Conservation (phyloP, 2,797 vertebrate genomes). For the Selene dorsalis region DNA sequence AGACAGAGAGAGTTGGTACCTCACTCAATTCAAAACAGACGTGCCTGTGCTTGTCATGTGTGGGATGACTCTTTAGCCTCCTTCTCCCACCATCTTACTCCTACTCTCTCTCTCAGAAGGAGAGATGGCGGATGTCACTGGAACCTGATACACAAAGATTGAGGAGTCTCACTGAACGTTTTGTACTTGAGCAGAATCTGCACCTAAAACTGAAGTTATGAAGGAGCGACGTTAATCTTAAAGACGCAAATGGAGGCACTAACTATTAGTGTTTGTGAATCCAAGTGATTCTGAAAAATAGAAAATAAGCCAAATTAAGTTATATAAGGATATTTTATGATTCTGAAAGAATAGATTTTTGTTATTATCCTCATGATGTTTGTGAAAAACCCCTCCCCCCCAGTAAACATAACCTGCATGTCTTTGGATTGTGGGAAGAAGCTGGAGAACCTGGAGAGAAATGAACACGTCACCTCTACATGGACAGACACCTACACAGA, state of each 20-base stretch:
- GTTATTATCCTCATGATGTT: background rate
- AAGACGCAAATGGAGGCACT: background rate
- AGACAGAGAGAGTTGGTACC: constrained; percentile 38
- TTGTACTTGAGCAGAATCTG: background rate
- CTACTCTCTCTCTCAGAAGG: background rate
- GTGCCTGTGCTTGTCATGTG: constrained; percentile 56
- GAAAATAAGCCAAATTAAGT: background rate
- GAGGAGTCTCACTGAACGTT: background rate
- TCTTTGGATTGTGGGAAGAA: too few relatives aligned
- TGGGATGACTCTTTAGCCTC: constrained; percentile 30
- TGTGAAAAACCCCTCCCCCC: background rate
- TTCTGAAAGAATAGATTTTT: too few relatives aligned
- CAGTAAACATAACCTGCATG: too few relatives aligned
- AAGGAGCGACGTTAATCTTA: background rate
- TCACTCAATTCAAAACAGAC: constrained; percentile 66
- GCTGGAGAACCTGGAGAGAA: too few relatives aligned
- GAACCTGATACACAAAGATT: constrained; percentile 16
- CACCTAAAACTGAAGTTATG: background rate
- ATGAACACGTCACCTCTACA: too few relatives aligned
- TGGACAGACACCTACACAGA: too few relatives aligned
- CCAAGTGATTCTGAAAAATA: background rate
- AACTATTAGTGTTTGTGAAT: background rate
- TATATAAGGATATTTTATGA: background rate
- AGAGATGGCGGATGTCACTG: constrained; percentile 17
- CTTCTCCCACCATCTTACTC: constrained; percentile 18